Conservation (phyloP, 1,140 invertebrate species). For the Drosophila tsacasi region DNA sequence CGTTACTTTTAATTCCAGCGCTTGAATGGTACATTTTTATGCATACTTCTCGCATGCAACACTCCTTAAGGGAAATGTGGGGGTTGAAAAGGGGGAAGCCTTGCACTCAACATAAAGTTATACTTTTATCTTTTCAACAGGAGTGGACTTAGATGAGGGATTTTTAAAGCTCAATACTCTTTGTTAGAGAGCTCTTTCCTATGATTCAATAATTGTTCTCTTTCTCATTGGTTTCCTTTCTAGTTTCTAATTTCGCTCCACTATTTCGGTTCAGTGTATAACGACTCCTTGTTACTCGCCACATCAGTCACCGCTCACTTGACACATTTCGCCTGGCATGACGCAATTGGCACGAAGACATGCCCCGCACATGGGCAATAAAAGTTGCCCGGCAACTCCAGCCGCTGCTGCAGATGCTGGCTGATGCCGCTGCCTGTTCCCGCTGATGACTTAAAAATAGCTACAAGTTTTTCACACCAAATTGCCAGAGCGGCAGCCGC, state of each 20-base stretch:
- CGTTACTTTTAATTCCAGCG: conserved; percentile 58
- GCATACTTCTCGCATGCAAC: conserved; percentile 48
- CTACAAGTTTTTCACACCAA: conserved; percentile 77
- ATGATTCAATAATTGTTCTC: not conserved
- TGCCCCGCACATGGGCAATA: conserved; percentile 71
- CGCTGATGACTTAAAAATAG: conserved; percentile 68
- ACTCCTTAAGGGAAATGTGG: conserved; percentile 17
- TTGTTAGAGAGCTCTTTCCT: no score
- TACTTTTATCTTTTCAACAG: not conserved
- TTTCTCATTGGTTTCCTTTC: not conserved
- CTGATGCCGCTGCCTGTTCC: not conserved
- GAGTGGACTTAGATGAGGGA: not conserved
- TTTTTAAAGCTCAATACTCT: not conserved
- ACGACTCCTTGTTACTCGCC: conserved; percentile 75
- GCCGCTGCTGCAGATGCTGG: not conserved
- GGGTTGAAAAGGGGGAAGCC: not conserved
- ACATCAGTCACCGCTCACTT: conserved; percentile 85
- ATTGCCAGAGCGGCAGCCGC: conserved; percentile 48
- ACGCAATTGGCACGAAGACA: conserved; percentile 76
- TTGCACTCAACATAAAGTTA: conserved; percentile 6
- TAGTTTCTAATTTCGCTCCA: no score
- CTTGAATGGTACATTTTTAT: conserved; percentile 65
- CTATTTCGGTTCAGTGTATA: conserved; percentile 5
- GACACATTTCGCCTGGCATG: conserved; percentile 76
- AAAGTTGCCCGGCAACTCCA: conserved; percentile 43